Base-by-base conservation (phyloP, 2,888 invertebrate species). In the Drosophila mimica region DNA sequence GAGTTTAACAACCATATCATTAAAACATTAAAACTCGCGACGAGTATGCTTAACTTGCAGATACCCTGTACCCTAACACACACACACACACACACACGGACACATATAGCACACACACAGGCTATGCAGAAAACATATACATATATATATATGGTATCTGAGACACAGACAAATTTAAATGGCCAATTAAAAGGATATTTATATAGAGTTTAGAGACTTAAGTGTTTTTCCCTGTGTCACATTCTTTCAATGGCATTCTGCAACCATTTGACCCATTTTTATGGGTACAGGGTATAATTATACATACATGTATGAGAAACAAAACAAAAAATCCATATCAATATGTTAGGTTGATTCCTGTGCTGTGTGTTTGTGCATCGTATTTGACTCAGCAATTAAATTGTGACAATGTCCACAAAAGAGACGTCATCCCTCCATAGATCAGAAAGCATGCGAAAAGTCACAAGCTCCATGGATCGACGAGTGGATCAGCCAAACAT, bases 401-500 rank as follows among this genome's bases (percentile, higher is more conserved):
- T 54, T 33, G 36, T 40, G 31, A 48, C 20, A 51, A 57, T 74
- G 57, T 56, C 67, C 43, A 61, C 57, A 25, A 54, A 46, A 15
- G 46, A 34, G 43, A 15, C 38, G 5, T 34, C 40, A 13, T 40
- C 57, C 25, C 48, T 48, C 4, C 54, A 31, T 3, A 67, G 36
- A 38, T 30, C 58, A 36, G 40, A 65, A 57, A 7, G 52, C 75
- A 61, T 38, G 48, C 46, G 51, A 60, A 74, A 51, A n/a, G 20
- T 64, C 17, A 28, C 17, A 9, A 49, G 20, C 25, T 56, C 33
- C 5, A 70, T 76, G 53, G 75, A 86, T 63, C 82, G 75, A 3
- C 70, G 74, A 0, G 30, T 85, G n/a, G 83, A 85, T 48, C 81
- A 83, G 13, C 31, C 2, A 60, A 74, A 74, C 11, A 30, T 68